Conservation (phyloP, 2,113 vertebrate genomes). For the Ptychochromis oligacanthus region DNA sequence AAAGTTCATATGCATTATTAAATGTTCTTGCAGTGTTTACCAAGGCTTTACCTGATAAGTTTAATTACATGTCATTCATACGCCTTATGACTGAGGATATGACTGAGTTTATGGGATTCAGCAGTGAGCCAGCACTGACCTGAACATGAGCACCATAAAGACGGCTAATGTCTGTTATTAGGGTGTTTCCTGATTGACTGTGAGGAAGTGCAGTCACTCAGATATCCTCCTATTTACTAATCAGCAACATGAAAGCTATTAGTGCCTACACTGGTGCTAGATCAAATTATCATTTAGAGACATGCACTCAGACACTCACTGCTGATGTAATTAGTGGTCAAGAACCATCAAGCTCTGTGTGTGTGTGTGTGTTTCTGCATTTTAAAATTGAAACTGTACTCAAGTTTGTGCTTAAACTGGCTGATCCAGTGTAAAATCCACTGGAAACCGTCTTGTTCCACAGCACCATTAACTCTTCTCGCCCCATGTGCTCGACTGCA, state of each 20-base stretch:
- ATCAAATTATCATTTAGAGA: constrained; percentile 59
- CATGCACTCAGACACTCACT: constrained; percentile 34
- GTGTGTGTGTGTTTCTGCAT: not conserved
- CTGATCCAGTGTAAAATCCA: constrained; percentile 6
- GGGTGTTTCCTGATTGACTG: constrained; percentile 13
- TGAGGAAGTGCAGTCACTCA: constrained; percentile 25
- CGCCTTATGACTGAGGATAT: not conserved
- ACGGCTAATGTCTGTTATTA: constrained; percentile 21
- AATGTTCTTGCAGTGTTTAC: not conserved
- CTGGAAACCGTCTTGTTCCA: not conserved
- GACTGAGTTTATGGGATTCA: not conserved
- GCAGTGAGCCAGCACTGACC: not conserved
- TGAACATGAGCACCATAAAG: not conserved
- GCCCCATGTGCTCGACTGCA: constrained; percentile 3
- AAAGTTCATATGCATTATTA: not conserved
- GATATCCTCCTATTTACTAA: constrained; percentile 50
- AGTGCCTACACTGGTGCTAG: constrained; percentile 26
- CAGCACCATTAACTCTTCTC: constrained; percentile 21
- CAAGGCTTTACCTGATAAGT: not conserved
- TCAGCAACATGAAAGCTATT: constrained; percentile 55
- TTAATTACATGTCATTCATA: not conserved
- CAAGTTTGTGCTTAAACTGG: not conserved
- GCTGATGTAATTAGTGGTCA: constrained; percentile 57
- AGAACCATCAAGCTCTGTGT: constrained; percentile 23
- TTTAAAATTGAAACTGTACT: not conserved